Base-by-base conservation (phyloP, 2,113 vertebrate genomes). In the Chinchilla lanigera region DNA sequence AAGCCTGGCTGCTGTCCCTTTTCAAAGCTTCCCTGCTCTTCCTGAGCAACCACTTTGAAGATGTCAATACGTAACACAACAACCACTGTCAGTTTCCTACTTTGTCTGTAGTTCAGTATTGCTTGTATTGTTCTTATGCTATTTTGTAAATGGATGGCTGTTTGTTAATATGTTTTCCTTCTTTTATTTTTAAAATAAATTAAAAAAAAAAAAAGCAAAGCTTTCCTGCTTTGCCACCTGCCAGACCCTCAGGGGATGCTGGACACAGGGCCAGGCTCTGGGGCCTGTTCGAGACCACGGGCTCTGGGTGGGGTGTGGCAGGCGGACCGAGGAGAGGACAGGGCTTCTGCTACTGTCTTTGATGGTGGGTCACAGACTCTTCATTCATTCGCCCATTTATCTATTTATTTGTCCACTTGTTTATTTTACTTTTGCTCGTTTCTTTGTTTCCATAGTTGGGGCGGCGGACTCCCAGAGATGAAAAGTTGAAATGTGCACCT, bases 311-410 rank as follows among this genome's bases (percentile, higher is more conserved):
- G 8, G 38, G 30, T 5, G 83, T 6, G 19, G 3, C 69, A 28
- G 2, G 50, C 0, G 5, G 26, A 13, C 75, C 13, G 4, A 12
- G 17, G 7, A 38, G 41, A 38, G 50, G 1, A 0, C 24, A 4
- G 30, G 38, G 10, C 3, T 14, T 38, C 33, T 0, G 30, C 58
- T 19, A 0, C 33, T 47, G 54, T 44, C 60, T 50, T 30, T 16
- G n/a, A 41, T 1, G 13, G 13, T 19, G 28, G 35, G 33, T 24
- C 22, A 0, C 50, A 41, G 86, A 3, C 47, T 0, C 60, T 14
- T 50, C 24, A n/a, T 35, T 5, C 4, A 14, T 11, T 33, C 47
- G 17, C 30, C 5, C 24, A 14, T 5, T 26, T 38, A 44, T 5
- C 5, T 10, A 5, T 9, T 11, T 8, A 22, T 11, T 33, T 12